These are phyloP conservation scores for Latrodectus hesperus DNA, from an alignment of 2,888 invertebrate genomes.

Conservation along the genomic window DNA sequence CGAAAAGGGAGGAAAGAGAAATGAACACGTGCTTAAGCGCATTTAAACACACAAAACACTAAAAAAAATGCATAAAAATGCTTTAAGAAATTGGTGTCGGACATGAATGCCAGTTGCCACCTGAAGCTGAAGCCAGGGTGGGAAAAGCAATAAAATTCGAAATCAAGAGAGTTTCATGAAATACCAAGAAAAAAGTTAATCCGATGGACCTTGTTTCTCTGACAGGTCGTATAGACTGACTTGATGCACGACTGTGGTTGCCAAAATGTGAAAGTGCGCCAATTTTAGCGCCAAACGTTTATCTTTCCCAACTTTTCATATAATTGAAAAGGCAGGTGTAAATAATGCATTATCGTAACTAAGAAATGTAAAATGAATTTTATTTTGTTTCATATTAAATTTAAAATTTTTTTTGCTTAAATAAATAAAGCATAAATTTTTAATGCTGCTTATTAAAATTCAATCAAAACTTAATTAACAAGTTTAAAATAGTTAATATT, in stretches of 20 bases:
- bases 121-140: conserved; percentile 26
- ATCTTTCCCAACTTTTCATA: no score
- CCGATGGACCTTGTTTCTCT: conserved; percentile 63
- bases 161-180: conserved; percentile 45
- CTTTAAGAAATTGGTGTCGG: conserved; percentile 32
- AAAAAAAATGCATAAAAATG: conserved; percentile 18
- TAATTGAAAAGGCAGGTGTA: no score
- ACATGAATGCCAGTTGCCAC: conserved; percentile 51
- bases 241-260: conserved; percentile 65
- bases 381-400: no score
- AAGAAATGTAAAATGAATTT: no score
- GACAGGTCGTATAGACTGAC: conserved; percentile 63
- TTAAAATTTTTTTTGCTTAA: no score
- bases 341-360: no score
- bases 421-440: no score
- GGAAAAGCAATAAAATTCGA: conserved; percentile 60
- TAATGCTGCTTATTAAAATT: no score
- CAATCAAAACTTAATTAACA: no score
- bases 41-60: conserved; percentile 37
- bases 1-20: no score
- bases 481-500: no score
- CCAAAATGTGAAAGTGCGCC: background rate
- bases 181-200: conserved; percentile 66
- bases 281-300: conserved; percentile 1
- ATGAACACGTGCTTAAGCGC: conserved; percentile 40